Percentiles rank a stretch among this genome's conserved stretches.
These are phyloP conservation scores for Druon quercuslanigerum DNA, from an alignment of 1,140 invertebrate genomes.

Conservation along the genomic window DNA sequence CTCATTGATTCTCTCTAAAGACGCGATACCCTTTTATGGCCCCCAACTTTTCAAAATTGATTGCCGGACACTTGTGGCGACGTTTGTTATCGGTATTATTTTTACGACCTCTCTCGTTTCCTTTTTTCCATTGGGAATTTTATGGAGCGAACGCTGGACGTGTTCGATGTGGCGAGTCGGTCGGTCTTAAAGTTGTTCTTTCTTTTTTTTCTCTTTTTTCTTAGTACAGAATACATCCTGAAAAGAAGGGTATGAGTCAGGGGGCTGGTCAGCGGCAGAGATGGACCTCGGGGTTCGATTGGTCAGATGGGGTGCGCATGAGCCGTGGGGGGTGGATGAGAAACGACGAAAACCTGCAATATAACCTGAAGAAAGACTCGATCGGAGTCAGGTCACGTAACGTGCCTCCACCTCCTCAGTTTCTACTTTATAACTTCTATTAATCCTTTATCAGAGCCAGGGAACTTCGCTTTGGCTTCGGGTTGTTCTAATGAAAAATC, in stretches of 20 bases:
- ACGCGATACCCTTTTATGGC: not conserved
- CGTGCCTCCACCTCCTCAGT: constrained; percentile 68
- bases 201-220: constrained; percentile 55
- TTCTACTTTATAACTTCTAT: constrained; percentile 74
- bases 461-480: constrained; percentile 60
- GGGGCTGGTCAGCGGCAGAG: constrained; percentile 58
- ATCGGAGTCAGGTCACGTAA: constrained; percentile 73
- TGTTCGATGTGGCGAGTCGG: constrained; percentile 48
- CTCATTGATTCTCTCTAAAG: not conserved
- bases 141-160: constrained; percentile 49
- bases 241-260: constrained; percentile 52
- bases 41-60: constrained; percentile 21
- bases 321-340: constrained; percentile 67
- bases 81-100: constrained; percentile 29
- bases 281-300: constrained; percentile 70
- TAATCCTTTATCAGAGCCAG: constrained; percentile 72
- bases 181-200: constrained; percentile 51
- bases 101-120: constrained; percentile 19
- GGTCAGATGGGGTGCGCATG: constrained; percentile 71
- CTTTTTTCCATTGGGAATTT: constrained; percentile 24
- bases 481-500: constrained; percentile 68
- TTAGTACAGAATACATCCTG: constrained; percentile 59
- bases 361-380: constrained; percentile 70
- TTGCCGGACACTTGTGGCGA: constrained; percentile 24
- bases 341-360: constrained; percentile 71